Evolutionary conservation across 2,113 vertebrate genomes (phyloP), one percentile per base, ranked within the genome.

Genomic region (Amblyopsis rosae): DNA sequence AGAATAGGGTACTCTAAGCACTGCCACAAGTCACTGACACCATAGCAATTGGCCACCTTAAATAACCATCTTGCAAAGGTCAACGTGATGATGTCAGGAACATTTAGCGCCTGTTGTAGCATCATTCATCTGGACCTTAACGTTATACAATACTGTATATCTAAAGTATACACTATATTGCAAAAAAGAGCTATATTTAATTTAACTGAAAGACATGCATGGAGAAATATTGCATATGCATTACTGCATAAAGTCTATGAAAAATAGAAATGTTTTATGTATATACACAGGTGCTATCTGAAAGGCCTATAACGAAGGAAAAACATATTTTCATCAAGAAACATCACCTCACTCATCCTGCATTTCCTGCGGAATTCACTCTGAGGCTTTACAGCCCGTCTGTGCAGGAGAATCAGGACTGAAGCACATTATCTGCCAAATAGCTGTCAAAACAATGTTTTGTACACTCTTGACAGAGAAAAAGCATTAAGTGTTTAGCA

Each of bases 21-120:
- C 33, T 65, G 69, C 62, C 70, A 76, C 47, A 76, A 69, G 69
- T 72, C 64, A 79, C n/a, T 80, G 73, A 80, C 74, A 77, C 76
- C 69, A 32, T 62, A 61, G 73, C 63, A 78, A 83, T 65, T 69
- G 66, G 71, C 72, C 35, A 46, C 77, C 77, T 79, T 70, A 82
- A 79, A 67, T 89, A 76, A 76, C 63, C 72, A 60, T 61, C 41
- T 68, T 19, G 70, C 13, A 77, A 88, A 86, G 75, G 83, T 79
- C 75, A 77, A 51, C 78, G 19, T 58, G 9, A 66, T 85, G 83
- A 86, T 83, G 83, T 83, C 87, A 88, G 59, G 3, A 47, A 35
- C 47, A 62, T 60, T 73, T 57, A 64, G 67, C 50, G n/a, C 51
- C 46, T 9, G 65, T 48, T 51, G 62, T 62, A 12, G 54, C 53